Conservation (phyloP, 2,797 vertebrate genomes). For the Sebastes kiyomatsui region DNA sequence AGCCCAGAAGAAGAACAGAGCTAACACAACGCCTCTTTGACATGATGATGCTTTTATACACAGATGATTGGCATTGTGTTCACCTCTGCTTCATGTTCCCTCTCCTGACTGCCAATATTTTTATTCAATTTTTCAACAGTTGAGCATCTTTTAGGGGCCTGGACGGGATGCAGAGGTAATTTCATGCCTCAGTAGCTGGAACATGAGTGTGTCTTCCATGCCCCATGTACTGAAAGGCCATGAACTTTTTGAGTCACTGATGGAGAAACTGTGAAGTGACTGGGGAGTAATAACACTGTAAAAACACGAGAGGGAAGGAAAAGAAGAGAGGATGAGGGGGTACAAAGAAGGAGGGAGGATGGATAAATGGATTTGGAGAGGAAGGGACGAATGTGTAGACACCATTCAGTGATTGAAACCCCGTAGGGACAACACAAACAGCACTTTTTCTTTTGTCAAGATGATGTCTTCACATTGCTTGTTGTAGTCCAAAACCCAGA, state of each 20-base stretch:
- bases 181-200: conserved; percentile 65
- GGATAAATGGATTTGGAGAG: not conserved
- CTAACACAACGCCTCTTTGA: not conserved
- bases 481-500: no score
- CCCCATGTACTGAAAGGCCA: conserved; percentile 15
- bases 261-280: conserved; percentile 31
- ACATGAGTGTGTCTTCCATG: conserved; percentile 38
- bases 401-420: conserved; percentile 7
- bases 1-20: not conserved
- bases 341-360: not conserved
- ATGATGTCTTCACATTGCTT: no score
- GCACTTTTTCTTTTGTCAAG: no score
- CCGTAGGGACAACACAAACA: not conserved
- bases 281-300: conserved; percentile 20
- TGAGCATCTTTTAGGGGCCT: conserved; percentile 14
- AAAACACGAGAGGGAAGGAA: conserved; percentile 13
- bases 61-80: conserved; percentile 7
- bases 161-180: conserved; percentile 54
- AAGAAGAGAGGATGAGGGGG: not conserved
- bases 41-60: not conserved
- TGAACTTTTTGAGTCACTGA: conserved; percentile 26
- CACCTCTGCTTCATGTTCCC: not conserved
- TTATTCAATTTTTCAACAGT: conserved; percentile 18
- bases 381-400: not conserved
- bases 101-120: conserved; percentile 26